Percentiles rank a stretch among this genome's conserved stretches.
These are phyloP conservation scores for Phortica okadai DNA, from an alignment of 2,888 invertebrate genomes.

Conservation along the genomic window DNA sequence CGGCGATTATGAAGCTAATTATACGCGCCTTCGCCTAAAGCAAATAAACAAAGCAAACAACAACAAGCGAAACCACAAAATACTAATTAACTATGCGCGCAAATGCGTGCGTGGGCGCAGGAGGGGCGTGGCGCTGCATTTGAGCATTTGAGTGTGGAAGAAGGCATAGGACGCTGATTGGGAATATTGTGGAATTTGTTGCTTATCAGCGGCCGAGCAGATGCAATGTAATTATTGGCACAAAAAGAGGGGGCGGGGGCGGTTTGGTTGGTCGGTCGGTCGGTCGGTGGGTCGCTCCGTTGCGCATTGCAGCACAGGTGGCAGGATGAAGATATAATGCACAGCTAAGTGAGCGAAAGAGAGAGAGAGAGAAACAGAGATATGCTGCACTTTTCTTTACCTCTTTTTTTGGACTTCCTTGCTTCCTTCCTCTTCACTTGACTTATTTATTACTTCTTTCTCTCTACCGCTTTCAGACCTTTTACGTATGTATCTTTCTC, in stretches of 20 bases:
- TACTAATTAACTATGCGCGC: slow-evolving; percentile 48
- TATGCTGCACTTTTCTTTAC: neutral
- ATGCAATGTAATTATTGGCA: too few species aligned
- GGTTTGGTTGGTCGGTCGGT: slow-evolving; percentile 32
- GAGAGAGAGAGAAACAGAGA: neutral
- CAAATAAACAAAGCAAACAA: slow-evolving; percentile 34
- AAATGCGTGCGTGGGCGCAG: neutral
- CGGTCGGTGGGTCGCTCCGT: slow-evolving; percentile 32
- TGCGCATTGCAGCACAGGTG: slow-evolving; percentile 43
- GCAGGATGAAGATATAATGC: slow-evolving; percentile 48
- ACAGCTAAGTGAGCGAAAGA: neutral
- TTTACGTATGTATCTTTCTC: neutral
- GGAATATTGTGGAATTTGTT: too few species aligned
- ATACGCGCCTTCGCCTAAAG: slow-evolving; percentile 34
- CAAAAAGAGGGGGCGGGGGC: too few species aligned
- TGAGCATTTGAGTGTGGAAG: too few species aligned
- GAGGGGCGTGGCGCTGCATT: neutral
- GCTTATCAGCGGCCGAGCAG: too few species aligned
- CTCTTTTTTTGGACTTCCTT: neutral
- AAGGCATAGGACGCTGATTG: too few species aligned
- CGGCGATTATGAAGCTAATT: slow-evolving; percentile 33
- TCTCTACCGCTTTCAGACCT: neutral
- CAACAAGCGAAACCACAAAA: slow-evolving; percentile 47
- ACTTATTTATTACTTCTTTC: neutral
- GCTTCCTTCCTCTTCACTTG: neutral